Percentiles rank a stretch among this genome's conserved stretches.
phyloP scores from a whole-genome alignment of 2,888 invertebrate species.

The Dryococelus australis region DNA sequence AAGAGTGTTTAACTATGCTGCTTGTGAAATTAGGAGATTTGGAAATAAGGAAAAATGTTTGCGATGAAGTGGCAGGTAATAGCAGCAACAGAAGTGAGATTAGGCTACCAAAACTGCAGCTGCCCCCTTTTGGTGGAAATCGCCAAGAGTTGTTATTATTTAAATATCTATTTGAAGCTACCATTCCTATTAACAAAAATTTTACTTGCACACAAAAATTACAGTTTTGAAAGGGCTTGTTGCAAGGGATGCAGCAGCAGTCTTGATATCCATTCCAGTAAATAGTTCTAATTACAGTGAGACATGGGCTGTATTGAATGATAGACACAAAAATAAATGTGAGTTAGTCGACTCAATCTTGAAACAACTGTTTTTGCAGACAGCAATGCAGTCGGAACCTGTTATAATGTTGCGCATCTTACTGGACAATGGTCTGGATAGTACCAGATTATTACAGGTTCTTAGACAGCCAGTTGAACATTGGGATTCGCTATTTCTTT shows the following conservation, averaged over 20 bases:
- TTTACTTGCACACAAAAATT: not conserved
- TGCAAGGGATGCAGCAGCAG: not conserved
- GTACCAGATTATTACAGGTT: not conserved
- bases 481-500: not conserved
- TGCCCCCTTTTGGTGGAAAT: not conserved
- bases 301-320: not conserved
- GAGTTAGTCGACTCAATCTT: not conserved
- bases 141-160: not conserved
- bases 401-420: not conserved
- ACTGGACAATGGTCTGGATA: not conserved
- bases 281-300: no score
- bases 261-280: not conserved
- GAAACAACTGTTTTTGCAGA: not conserved
- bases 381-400: not conserved
- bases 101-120: not conserved
- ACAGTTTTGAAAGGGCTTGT: not conserved
- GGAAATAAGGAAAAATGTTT: not conserved
- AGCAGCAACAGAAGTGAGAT: not conserved
- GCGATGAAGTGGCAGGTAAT: not conserved
- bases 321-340: not conserved
- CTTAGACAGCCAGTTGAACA: not conserved
- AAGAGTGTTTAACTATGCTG: not conserved
- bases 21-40: not conserved
- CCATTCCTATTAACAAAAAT: not conserved
- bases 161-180: not conserved